Base-by-base conservation (phyloP, 2,113 vertebrate species). In the Carassius carassius region DNA sequence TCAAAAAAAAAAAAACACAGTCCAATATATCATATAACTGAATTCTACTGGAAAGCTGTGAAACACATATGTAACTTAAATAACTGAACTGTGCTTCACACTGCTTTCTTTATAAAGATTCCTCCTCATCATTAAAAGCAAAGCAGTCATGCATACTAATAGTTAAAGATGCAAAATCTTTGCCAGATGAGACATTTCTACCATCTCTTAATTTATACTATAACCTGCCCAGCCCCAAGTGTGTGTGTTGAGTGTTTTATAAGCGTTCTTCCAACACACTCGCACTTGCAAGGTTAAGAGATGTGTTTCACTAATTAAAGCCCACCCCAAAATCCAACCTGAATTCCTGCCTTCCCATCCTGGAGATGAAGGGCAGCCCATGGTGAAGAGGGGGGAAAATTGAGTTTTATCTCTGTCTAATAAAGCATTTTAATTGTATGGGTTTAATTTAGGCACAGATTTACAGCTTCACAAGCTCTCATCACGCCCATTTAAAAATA, bases 221-320 rank as follows among this genome's bases (percentile, higher is more conserved):
- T 67, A 2, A 67, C 63, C 29, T 67, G 14, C 63, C 25, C 63
- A 70, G 67, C 56, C 56, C 56, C 56, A 60, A 58, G 47, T 19
- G 51, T 54, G 49, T 54, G 51, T 54, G 5, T 23, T 23, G n/a
- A 76, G 13, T 44, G 35, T 12, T 72, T 72, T 73, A 17, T 44
- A 37, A 73, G 47, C 19, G 25, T 54, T 83, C 65, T 79, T 60
- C 65, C 14, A 72, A 16, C 80, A 76, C 51, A 41, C 60, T 54
- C 63, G 70, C 62, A 62, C 21, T 56, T 84, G 25, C 13, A 78
- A 87, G 76, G 81, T 87, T 87, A 85, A 81, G 83, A 69, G 37
- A 85, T 77, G 60, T 76, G 75, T 85, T 80, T 63, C 51, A 49
- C 86, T 81, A 80, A 94, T 94, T 93, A 94, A 93, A 91, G 89